These are phyloP conservation scores for silkworm (Bombyx mori) DNA, from an alignment of 1,140 invertebrate genomes.

Conservation along the genomic window DNA sequence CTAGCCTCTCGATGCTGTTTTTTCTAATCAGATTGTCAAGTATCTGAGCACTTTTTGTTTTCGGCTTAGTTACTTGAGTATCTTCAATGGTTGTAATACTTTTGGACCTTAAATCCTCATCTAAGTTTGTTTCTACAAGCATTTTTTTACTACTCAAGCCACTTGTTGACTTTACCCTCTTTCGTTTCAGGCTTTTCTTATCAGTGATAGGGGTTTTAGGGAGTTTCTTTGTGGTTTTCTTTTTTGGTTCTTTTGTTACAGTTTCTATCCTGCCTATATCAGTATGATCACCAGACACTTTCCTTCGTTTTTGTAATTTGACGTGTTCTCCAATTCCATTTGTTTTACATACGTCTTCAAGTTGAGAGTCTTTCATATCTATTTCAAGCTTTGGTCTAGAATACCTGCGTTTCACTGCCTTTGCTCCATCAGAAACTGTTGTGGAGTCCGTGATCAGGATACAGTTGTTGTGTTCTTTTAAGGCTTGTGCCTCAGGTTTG, in stretches of 20 bases:
- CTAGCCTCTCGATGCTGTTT: constrained; percentile 70
- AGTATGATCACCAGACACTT: constrained; percentile 63
- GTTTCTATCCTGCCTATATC: constrained; percentile 42
- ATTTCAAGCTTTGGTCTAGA: constrained; percentile 65
- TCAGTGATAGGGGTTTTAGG: constrained; percentile 36
- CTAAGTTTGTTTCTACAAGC: constrained; percentile 26
- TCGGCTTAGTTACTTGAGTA: constrained; percentile 44
- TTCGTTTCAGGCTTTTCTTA: constrained; percentile 51
- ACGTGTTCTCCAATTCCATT: constrained; percentile 70
- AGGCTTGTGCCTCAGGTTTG: constrained; percentile 55
- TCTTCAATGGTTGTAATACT: constrained; percentile 36
- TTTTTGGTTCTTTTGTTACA: constrained; percentile 51
- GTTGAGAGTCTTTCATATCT: constrained; percentile 61
- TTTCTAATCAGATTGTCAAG: constrained; percentile 71
- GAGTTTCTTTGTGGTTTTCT: constrained; percentile 34
- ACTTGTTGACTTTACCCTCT: constrained; percentile 29
- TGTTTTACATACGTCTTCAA: constrained; percentile 59
- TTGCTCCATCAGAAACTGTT: constrained; percentile 32
- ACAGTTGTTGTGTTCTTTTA: constrained; percentile 55
- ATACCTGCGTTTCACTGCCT: constrained; percentile 53
- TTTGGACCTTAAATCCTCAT: constrained; percentile 38
- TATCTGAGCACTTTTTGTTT: constrained; percentile 66
- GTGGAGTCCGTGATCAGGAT: constrained; percentile 29
- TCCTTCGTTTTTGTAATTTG: constrained; percentile 71
- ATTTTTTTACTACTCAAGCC: constrained; percentile 42